Conservation (phyloP, 2,797 vertebrate species). For the Anomalospiza imberbis region DNA sequence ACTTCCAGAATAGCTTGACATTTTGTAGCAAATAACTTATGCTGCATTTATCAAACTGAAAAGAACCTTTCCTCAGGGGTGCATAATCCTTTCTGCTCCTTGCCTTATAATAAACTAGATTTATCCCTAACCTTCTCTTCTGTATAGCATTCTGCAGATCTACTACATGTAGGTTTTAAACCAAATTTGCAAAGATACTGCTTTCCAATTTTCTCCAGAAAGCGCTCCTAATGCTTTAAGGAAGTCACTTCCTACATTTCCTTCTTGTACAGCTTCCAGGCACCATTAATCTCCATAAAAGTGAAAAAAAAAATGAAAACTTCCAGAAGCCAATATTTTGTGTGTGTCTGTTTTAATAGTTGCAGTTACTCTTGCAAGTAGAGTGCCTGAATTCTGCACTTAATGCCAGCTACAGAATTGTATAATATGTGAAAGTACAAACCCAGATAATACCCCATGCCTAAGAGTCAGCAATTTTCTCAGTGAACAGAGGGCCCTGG, state of each 20-base stretch:
- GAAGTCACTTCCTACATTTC: background rate
- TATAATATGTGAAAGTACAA: background rate
- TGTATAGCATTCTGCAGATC: background rate
- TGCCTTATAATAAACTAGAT: constrained; percentile 20
- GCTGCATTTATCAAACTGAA: constrained; percentile 11
- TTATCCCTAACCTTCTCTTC: constrained; percentile 11
- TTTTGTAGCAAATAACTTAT: background rate
- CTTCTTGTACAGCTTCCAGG: background rate
- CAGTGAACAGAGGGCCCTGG: background rate
- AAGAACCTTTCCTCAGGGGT: constrained; percentile 6
- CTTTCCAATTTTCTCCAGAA: background rate
- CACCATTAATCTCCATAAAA: background rate
- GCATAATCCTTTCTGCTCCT: constrained; percentile 23
- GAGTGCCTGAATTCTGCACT: background rate
- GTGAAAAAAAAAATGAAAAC: background rate
- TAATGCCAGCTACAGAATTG: background rate
- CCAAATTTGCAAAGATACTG: background rate
- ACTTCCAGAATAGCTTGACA: constrained; percentile 3
- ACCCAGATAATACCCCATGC: background rate
- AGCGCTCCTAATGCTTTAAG: background rate
- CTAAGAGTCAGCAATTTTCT: background rate
- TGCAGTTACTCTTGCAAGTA: background rate
- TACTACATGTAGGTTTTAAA: constrained; percentile 2
- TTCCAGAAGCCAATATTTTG: background rate
- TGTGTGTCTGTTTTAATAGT: background rate